Evolutionary conservation across 2,113 vertebrate species (phyloP).

Genomic region (Xyliphius kryptos): DNA sequence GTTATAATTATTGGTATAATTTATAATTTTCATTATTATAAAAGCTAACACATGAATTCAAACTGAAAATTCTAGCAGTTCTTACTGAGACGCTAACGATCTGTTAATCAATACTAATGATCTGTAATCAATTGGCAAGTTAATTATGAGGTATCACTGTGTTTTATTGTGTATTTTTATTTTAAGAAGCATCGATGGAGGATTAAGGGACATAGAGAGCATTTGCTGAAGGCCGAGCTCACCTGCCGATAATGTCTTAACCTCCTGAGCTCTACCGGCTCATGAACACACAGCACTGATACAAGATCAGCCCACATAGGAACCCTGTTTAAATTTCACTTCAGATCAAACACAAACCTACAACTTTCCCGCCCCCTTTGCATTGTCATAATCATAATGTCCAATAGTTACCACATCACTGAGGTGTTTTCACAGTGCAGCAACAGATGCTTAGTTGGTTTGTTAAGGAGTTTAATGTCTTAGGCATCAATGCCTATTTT

Average conservation of each 20-base stretch:
- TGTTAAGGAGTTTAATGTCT: no score
- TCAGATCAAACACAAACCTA: no score
- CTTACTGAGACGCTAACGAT: not conserved
- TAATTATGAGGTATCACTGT: constrained; percentile 29
- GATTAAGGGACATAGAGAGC: constrained; percentile 21
- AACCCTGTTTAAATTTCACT: no score
- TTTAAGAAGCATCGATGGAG: constrained; percentile 13
- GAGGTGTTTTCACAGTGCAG: no score
- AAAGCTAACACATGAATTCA: not conserved
- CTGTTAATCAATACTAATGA: constrained; percentile 17
- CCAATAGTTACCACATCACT: no score
- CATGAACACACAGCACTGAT: constrained; percentile 5
- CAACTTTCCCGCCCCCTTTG: no score
- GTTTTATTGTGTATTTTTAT: constrained; percentile 18
- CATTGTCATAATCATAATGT: no score
- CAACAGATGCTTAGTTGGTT: no score
- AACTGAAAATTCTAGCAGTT: not conserved
- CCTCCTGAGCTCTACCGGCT: constrained; percentile 12
- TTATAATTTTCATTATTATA: no score
- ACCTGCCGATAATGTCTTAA: constrained; percentile 35
- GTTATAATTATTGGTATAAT: no score
- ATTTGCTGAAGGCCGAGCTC: not conserved
- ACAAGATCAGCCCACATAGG: no score
- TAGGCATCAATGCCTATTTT: no score
- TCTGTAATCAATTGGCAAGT: constrained; percentile 30